These are phyloP conservation scores for Phengaris alcon DNA, from an alignment of 2,888 invertebrate species.

Conservation along the genomic window DNA sequence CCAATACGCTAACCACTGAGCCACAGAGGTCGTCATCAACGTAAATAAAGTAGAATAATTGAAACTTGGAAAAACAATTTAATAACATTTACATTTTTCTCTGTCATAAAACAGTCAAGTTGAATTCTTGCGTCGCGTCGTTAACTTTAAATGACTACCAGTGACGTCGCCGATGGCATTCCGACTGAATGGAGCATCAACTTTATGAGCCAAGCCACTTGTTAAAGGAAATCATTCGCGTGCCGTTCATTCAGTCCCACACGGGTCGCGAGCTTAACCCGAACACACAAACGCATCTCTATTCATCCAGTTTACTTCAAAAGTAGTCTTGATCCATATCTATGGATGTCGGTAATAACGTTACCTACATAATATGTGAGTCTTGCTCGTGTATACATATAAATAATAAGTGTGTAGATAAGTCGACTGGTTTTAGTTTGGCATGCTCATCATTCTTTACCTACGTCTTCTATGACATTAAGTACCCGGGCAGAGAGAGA, in stretches of 20 bases:
- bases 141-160: neutral
- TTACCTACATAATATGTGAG: slow-evolving; percentile 15
- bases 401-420: neutral
- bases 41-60: no score
- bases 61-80: neutral
- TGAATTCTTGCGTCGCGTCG: neutral
- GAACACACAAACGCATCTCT: neutral
- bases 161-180: neutral
- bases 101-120: neutral
- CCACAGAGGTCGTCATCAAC: no score
- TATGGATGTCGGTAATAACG: neutral
- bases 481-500: no score
- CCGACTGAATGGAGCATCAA: slow-evolving; percentile 48
- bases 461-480: neutral
- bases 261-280: slow-evolving; percentile 3
- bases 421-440: neutral
- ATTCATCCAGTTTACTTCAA: neutral
- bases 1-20: no score
- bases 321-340: neutral
- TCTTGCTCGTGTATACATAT: neutral
- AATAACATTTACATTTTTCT: neutral
- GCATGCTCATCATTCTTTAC: neutral
- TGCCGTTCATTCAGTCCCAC: slow-evolving; percentile 42
- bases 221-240: slow-evolving; percentile 53
- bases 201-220: slow-evolving; percentile 39